Conservation (phyloP, 2,888 invertebrate genomes). For the Petrophora chlorosata region DNA sequence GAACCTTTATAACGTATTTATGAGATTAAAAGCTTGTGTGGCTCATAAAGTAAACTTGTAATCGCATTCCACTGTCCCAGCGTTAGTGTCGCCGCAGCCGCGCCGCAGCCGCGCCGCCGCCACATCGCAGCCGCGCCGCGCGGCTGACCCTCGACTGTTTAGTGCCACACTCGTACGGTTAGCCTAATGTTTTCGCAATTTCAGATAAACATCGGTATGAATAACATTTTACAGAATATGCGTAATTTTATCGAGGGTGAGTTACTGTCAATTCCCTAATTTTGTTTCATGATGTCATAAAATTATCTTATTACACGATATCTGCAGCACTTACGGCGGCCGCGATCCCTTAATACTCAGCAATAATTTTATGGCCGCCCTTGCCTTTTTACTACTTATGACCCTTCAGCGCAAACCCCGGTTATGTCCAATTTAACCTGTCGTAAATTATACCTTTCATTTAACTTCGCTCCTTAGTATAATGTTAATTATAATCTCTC, state of each 20-base stretch:
- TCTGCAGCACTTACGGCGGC: constrained; percentile 31
- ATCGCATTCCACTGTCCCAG: no score
- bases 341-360: constrained; percentile 37
- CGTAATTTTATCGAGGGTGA: constrained; percentile 20
- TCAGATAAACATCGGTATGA: constrained; percentile 16
- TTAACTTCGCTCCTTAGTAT: constrained; percentile 21
- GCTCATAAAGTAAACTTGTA: no score
- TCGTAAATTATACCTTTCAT: constrained; percentile 26
- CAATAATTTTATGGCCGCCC: constrained; percentile 34
- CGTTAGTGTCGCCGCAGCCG: no score
- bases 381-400: constrained; percentile 34
- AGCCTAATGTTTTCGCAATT: background rate
- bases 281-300: constrained; percentile 36
- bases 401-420: constrained; percentile 26
- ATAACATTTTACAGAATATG: constrained; percentile 11
- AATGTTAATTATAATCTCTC: constrained; percentile 17
- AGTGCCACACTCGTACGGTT: background rate
- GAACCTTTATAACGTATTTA: no score
- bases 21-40: no score
- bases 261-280: constrained; percentile 33
- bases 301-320: constrained; percentile 35
- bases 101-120: no score
- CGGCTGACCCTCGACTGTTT: background rate
- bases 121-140: no score
- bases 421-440: constrained; percentile 29